These are phyloP conservation scores for Ascidia mentula DNA, from an alignment of 23 tunicate genomes.

Conservation along the genomic window DNA sequence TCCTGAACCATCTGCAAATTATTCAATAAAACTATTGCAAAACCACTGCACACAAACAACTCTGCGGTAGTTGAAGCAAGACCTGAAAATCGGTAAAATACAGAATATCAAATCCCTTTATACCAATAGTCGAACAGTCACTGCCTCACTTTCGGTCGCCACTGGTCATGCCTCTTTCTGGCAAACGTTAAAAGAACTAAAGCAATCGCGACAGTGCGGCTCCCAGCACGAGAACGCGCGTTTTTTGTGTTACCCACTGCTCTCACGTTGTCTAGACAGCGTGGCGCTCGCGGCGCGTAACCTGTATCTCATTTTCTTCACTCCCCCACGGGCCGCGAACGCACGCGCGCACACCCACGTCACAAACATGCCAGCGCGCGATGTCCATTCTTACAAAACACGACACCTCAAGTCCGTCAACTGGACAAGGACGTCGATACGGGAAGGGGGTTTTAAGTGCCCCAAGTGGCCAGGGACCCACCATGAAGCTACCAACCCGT, in stretches of 20 bases:
- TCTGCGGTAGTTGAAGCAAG: no score
- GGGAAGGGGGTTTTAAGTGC: neutral
- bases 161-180: no score
- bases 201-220: conserved; percentile 10
- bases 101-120: no score
- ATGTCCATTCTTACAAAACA: neutral
- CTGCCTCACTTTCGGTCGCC: no score
- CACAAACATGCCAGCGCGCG: neutral
- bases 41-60: no score
- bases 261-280: conserved; percentile 30
- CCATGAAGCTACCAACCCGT: neutral
- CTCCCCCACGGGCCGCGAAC: conserved; percentile 17
- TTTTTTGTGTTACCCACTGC: conserved; percentile 7
- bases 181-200: neutral
- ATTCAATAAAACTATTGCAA: no score
- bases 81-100: no score
- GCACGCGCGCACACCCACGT: neutral
- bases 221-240: neutral
- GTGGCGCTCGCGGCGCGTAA: conserved; percentile 29
- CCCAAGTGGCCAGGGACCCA: conserved; percentile 1
- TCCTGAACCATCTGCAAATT: no score
- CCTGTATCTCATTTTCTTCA: conserved; percentile 33
- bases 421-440: neutral
- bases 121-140: no score
- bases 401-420: neutral